Percentiles rank a stretch among this genome's conserved stretches.
Evolutionary conservation across 2,113 vertebrate genomes (phyloP).

Genomic region (Eolophus roseicapilla): DNA sequence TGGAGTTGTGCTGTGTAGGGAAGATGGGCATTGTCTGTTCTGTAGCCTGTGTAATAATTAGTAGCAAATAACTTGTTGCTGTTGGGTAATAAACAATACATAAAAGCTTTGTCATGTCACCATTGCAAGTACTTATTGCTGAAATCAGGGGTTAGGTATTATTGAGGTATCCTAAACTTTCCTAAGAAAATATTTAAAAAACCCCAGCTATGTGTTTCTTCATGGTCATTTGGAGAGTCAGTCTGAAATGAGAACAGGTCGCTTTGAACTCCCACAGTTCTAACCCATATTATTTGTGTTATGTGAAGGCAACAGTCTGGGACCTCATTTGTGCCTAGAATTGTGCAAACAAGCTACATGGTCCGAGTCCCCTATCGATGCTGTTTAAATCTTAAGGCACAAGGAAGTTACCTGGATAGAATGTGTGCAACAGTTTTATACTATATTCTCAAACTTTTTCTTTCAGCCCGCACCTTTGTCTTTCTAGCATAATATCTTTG

Average conservation of each 20-base stretch:
- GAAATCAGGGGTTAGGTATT: background rate
- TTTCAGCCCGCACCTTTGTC: background rate
- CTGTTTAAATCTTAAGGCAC: background rate
- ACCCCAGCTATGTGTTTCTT: background rate
- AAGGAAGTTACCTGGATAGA: background rate
- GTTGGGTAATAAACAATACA: background rate
- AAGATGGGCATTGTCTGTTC: background rate
- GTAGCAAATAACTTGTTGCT: background rate
- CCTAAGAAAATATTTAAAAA: background rate
- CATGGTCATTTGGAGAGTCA: background rate
- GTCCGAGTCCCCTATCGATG: background rate
- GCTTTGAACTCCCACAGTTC: background rate
- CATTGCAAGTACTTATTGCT: background rate
- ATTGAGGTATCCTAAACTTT: background rate
- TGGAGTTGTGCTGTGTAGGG: background rate
- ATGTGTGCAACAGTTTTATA: background rate
- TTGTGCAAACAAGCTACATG: background rate
- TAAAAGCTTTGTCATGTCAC: background rate
- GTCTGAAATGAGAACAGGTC: background rate
- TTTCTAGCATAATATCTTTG: background rate
- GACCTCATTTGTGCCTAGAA: rapidly evolving
- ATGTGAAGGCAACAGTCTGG: background rate
- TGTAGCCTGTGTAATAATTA: background rate
- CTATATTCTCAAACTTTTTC: background rate
- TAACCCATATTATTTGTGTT: background rate